Conservation (phyloP, 1,140 invertebrate species). For the Callitettix versicolor region DNA sequence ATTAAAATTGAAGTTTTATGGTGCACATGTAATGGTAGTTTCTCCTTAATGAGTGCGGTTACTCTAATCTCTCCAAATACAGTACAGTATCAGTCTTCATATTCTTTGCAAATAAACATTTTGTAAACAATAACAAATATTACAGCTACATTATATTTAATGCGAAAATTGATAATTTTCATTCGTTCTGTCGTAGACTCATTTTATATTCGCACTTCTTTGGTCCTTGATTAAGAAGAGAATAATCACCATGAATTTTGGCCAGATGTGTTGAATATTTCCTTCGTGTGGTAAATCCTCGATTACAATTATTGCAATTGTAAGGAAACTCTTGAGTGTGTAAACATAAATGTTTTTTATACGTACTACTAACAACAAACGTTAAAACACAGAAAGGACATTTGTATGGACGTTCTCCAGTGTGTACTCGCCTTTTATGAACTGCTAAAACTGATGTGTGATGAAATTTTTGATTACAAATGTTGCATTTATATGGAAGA, state of each 20-base stretch:
- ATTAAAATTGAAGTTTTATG: no score
- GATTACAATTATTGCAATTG: slow-evolving; percentile 21
- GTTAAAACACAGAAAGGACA: slow-evolving; percentile 67
- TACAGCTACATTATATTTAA: no score
- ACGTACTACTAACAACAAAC: slow-evolving; percentile 37
- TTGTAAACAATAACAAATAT: no score
- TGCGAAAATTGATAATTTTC: no score
- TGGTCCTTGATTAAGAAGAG: no score
- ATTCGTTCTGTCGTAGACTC: no score
- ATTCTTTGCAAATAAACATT: no score
- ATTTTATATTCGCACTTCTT: no score
- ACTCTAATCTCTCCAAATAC: no score
- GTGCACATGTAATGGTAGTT: no score
- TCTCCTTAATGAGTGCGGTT: no score
- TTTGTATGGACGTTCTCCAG: slow-evolving; percentile 60
- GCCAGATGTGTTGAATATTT: slow-evolving; percentile 21
- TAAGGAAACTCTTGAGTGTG: slow-evolving; percentile 23
- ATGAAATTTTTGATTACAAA: slow-evolving; percentile 22
- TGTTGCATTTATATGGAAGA: slow-evolving; percentile 26
- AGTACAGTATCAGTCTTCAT: no score
- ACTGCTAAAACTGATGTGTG: slow-evolving; percentile 25
- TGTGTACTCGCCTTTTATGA: slow-evolving; percentile 44
- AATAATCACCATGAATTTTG: slow-evolving; percentile 3
- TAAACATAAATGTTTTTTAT: slow-evolving; percentile 22
- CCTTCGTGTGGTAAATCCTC: slow-evolving; percentile 22